A percentile compares a stretch with the other conserved stretches of the same genome.
phyloP scores from a whole-genome alignment of 2,888 invertebrate species.

The Aleiodes leptofemur region DNA sequence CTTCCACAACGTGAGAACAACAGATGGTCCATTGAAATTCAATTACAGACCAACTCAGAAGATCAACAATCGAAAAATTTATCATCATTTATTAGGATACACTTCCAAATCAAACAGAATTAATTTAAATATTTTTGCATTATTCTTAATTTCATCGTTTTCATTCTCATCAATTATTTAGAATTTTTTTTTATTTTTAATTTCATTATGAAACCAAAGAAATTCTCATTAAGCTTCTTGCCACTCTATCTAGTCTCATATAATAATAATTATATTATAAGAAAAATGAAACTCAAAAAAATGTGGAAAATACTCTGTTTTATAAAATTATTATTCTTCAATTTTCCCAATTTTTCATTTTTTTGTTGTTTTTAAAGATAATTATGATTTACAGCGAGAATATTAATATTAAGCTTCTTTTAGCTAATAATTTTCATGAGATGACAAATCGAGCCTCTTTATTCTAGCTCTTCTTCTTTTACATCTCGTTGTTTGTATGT shows the following conservation, averaged over 20 bases:
- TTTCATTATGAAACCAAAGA: not conserved
- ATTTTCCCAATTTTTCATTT: not conserved
- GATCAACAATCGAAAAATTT: slow-evolving; percentile 60
- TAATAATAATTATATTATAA: slow-evolving; percentile 13
- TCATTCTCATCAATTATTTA: not conserved
- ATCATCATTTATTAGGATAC: slow-evolving; percentile 63
- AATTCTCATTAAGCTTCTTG: not conserved
- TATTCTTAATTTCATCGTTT: slow-evolving; percentile 7
- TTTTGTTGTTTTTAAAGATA: not conserved
- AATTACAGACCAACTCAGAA: slow-evolving; percentile 76
- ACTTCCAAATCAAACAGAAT: slow-evolving; percentile 42
- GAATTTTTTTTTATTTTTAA: not conserved
- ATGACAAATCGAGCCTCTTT: slow-evolving; percentile 50
- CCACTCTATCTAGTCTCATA: not conserved
- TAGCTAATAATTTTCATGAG: not conserved
- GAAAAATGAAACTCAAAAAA: not conserved
- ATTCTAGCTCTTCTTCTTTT: slow-evolving; percentile 58
- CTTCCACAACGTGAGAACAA: slow-evolving; percentile 56
- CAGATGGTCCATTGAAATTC: slow-evolving; percentile 58
- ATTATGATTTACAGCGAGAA: too few relatives aligned
- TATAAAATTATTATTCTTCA: not conserved
- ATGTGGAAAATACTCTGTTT: not conserved
- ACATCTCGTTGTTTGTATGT: slow-evolving; percentile 54
- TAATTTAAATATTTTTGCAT: slow-evolving; percentile 1
- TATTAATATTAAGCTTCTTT: too few relatives aligned